phyloP scores from a whole-genome alignment of 2,888 invertebrate species.

The Antitype chi region DNA sequence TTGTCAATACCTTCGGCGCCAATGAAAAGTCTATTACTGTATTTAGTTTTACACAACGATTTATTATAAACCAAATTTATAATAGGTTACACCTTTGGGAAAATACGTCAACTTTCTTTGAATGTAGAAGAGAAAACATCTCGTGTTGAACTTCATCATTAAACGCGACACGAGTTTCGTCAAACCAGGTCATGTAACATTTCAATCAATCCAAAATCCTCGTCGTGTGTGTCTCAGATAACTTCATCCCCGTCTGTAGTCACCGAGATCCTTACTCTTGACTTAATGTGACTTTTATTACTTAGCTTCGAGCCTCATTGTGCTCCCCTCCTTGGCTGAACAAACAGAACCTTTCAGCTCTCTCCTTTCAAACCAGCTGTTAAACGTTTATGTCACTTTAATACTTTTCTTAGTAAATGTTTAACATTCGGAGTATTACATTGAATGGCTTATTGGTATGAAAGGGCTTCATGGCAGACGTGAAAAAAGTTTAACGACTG shows the following conservation, averaged over 20 bases:
- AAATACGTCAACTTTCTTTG: neutral
- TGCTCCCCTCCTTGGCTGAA: conserved; percentile 73
- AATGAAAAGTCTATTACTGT: conserved; percentile 26
- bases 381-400: conserved; percentile 70
- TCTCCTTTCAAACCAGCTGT: conserved; percentile 65
- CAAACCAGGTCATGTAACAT: conserved; percentile 15
- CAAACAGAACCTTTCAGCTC: conserved; percentile 74
- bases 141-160: neutral
- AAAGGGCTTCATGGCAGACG: conserved; percentile 27
- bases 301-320: conserved; percentile 83
- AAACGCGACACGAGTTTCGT: conserved; percentile 16
- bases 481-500: conserved; percentile 44
- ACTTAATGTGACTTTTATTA: conserved; percentile 89
- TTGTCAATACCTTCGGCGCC: conserved; percentile 38
- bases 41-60: conserved; percentile 32
- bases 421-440: conserved; percentile 36
- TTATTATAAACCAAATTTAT: conserved; percentile 10
- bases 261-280: conserved; percentile 80
- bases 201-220: conserved; percentile 41
- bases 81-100: conserved; percentile 9
- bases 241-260: conserved; percentile 74
- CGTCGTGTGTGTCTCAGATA: conserved; percentile 71
- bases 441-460: conserved; percentile 35
- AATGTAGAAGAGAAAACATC: neutral
- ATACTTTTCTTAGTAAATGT: conserved; percentile 65